A percentile compares a stretch with the other conserved stretches of the same genome.
These are phyloP conservation scores for Micrastur ruficollis DNA, from an alignment of 2,797 vertebrate species.

Conservation along the genomic window DNA sequence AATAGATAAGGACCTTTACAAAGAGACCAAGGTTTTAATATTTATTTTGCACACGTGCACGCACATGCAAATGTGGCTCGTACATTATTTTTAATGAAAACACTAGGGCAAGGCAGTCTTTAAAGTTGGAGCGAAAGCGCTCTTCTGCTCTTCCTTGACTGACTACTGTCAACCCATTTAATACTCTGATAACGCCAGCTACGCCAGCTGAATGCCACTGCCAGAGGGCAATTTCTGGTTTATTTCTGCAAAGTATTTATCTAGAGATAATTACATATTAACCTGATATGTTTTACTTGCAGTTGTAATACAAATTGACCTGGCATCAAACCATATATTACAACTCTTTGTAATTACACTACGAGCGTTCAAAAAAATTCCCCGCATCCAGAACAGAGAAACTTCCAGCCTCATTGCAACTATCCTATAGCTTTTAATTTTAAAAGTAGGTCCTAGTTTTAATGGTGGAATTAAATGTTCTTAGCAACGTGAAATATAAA, in stretches of 20 bases:
- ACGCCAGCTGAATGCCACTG: slow-evolving; percentile 4
- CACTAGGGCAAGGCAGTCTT: not conserved
- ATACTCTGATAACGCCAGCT: not conserved
- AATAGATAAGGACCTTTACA: slow-evolving; percentile 15
- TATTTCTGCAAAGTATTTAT: slow-evolving; percentile 42
- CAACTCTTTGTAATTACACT: not conserved
- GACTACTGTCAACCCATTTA: slow-evolving; percentile 17
- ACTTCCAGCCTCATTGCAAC: not conserved
- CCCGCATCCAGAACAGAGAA: accelerated
- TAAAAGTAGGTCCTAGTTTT: not conserved
- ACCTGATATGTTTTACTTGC: slow-evolving; percentile 4
- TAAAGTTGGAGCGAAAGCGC: not conserved
- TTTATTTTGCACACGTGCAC: not conserved
- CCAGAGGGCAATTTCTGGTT: not conserved
- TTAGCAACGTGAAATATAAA: not conserved
- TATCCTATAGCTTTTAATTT: not conserved
- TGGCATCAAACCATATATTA: not conserved
- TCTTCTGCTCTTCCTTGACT: not conserved
- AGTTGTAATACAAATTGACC: slow-evolving; percentile 7
- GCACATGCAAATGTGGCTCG: not conserved
- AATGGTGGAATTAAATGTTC: not conserved
- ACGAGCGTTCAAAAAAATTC: not conserved
- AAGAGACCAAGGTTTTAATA: not conserved
- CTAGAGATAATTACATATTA: slow-evolving; percentile 22
- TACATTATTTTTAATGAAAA: slow-evolving; percentile 25